Evolutionary conservation across 1,140 invertebrate genomes (phyloP).

Genomic region (Berghia stephanieae): DNA sequence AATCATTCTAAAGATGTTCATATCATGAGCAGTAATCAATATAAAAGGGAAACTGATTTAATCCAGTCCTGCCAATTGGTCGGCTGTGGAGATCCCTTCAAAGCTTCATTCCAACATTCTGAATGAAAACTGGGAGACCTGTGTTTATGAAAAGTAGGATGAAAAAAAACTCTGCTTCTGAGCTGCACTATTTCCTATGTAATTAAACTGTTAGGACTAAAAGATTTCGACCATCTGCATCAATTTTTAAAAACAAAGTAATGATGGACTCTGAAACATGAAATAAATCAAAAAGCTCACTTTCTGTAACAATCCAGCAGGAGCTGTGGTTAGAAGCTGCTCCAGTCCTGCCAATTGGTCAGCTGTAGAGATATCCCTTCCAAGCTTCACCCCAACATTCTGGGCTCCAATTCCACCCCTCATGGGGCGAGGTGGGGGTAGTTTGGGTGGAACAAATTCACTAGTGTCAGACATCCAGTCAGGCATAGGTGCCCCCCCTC

Average conservation of each 20-base stretch:
- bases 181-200: too few relatives aligned
- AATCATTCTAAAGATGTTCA: too few relatives aligned
- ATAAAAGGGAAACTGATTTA: too few relatives aligned
- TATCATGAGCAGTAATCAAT: too few relatives aligned
- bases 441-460: slow-evolving; percentile 32
- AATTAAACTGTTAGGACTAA: too few relatives aligned
- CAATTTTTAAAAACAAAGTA: too few relatives aligned
- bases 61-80: slow-evolving; percentile 27
- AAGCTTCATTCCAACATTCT: neutral
- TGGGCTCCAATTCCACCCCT: neutral
- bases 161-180: too few relatives aligned
- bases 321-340: slow-evolving; percentile 20
- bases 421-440: slow-evolving; percentile 31
- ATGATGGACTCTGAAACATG: too few relatives aligned
- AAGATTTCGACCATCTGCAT: too few relatives aligned
- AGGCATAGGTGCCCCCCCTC: too few relatives aligned
- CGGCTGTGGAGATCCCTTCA: neutral
- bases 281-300: slow-evolving; percentile 2
- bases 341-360: slow-evolving; percentile 26
- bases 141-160: too few relatives aligned
- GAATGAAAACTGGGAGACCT: too few relatives aligned
- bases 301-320: slow-evolving; percentile 34
- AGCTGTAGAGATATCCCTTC: neutral
- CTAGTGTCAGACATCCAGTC: slow-evolving; percentile 53
- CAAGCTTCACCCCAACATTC: slow-evolving; percentile 9